Conservation (phyloP, 1,140 invertebrate genomes). For the Wiebesia pumilae region DNA sequence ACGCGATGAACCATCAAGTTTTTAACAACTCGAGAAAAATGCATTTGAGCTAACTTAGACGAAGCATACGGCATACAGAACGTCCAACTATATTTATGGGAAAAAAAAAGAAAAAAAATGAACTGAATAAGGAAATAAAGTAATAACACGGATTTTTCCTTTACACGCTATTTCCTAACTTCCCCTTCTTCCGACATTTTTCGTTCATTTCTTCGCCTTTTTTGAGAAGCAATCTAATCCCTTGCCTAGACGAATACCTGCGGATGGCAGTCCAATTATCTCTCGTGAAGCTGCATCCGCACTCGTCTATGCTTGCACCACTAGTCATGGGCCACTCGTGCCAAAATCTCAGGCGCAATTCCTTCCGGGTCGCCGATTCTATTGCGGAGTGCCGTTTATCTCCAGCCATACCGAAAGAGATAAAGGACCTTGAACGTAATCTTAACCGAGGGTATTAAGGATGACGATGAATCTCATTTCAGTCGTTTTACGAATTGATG, state of each 20-base stretch:
- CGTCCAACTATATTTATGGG: no score
- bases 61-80: no score
- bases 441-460: conserved; percentile 25
- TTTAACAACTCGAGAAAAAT: no score
- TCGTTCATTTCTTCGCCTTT: background rate
- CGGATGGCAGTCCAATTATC: conserved; percentile 53
- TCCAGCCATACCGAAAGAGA: background rate
- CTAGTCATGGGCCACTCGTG: background rate
- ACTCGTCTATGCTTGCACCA: background rate
- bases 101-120: no score
- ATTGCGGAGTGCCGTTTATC: conserved; percentile 37
- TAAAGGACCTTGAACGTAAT: conserved; percentile 23
- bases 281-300: conserved; percentile 12
- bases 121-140: no score
- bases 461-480: background rate
- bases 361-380: conserved; percentile 37
- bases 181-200: background rate
- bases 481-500: conserved; percentile 16
- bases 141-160: no score
- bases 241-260: conserved; percentile 46
- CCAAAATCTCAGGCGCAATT: conserved; percentile 46
- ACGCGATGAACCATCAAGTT: no score
- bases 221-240: conserved; percentile 21
- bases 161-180: no score
- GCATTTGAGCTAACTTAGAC: no score